Conservation (phyloP, 2,888 invertebrate genomes). For the Xanthorhoe spadicearia region DNA sequence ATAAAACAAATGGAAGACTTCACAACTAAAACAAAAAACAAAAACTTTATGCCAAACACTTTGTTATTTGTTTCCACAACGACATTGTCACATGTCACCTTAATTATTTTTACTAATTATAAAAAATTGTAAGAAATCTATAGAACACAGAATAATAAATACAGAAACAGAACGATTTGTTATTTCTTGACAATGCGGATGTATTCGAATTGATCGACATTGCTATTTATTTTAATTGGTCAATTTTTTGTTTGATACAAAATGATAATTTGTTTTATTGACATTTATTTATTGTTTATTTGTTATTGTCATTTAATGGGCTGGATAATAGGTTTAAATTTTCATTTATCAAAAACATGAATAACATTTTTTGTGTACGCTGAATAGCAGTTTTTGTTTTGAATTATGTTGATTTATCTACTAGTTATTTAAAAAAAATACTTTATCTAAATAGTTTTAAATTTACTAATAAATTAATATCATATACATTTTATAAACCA, state of each 20-base stretch:
- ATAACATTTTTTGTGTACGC: too few species aligned
- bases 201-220: slow-evolving; percentile 27
- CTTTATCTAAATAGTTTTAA: too few species aligned
- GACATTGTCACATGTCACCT: slow-evolving; percentile 56
- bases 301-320: background rate
- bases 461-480: too few species aligned
- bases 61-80: slow-evolving; percentile 62
- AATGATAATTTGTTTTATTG: slow-evolving; percentile 8
- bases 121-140: slow-evolving; percentile 49
- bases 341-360: too few species aligned
- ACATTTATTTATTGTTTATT: background rate
- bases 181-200: slow-evolving; percentile 37
- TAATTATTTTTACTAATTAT: slow-evolving; percentile 62
- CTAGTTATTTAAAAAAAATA: too few species aligned
- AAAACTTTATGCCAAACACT: too few species aligned
- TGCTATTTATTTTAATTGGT: slow-evolving; percentile 21
- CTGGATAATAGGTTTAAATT: too few species aligned
- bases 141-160: slow-evolving; percentile 36
- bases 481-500: too few species aligned
- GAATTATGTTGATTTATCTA: too few species aligned
- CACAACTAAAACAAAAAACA: too few species aligned
- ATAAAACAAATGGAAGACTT: too few species aligned
- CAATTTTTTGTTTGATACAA: slow-evolving; percentile 7
- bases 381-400: background rate
- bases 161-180: slow-evolving; percentile 23